A percentile compares a stretch with the other conserved stretches of the same genome.
Conservation (phyloP, 53 echinoderm and acorn worm species). For the Arbacia lixula region DNA sequence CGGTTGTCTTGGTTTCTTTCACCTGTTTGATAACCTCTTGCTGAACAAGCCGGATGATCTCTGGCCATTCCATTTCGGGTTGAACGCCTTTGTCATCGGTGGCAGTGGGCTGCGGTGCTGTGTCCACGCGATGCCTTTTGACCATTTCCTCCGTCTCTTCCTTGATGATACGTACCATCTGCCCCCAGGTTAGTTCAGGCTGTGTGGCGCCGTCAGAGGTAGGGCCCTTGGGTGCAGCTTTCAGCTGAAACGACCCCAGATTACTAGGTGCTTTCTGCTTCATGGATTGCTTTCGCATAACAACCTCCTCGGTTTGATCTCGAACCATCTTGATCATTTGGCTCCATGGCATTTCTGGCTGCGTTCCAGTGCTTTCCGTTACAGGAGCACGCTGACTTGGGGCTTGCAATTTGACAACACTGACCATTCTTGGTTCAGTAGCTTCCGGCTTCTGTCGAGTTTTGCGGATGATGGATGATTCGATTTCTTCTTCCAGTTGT, state of each 20-base stretch:
- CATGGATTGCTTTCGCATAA: slow-evolving; percentile 11
- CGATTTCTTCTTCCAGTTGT: slow-evolving; percentile 47
- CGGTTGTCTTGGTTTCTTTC: neutral
- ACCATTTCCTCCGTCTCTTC: slow-evolving; percentile 59
- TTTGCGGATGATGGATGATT: slow-evolving; percentile 23
- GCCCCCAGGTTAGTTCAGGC: slow-evolving; percentile 57
- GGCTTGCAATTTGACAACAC: slow-evolving; percentile 37
- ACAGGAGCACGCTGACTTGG: neutral
- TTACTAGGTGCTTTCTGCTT: slow-evolving; percentile 17
- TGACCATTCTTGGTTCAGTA: slow-evolving; percentile 32
- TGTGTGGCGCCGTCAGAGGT: slow-evolving; percentile 45
- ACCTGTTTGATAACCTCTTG: slow-evolving; percentile 48
- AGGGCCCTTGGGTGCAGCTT: slow-evolving; percentile 15
- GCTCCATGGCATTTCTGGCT: slow-evolving; percentile 57
- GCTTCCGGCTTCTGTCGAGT: neutral
- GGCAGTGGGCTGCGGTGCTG: neutral
- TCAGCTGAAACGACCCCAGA: slow-evolving; percentile 47
- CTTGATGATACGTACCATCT: slow-evolving; percentile 58
- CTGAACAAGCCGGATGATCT: slow-evolving; percentile 56
- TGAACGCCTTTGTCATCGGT: slow-evolving; percentile 44
- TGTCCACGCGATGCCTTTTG: neutral
- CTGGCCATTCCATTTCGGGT: slow-evolving; percentile 59
- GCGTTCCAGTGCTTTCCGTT: slow-evolving; percentile 33
- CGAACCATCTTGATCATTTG: slow-evolving; percentile 52
- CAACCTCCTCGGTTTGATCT: slow-evolving; percentile 50